These are phyloP conservation scores for Lepidonotus clava DNA, from an alignment of 2,888 invertebrate species.

Conservation along the genomic window DNA sequence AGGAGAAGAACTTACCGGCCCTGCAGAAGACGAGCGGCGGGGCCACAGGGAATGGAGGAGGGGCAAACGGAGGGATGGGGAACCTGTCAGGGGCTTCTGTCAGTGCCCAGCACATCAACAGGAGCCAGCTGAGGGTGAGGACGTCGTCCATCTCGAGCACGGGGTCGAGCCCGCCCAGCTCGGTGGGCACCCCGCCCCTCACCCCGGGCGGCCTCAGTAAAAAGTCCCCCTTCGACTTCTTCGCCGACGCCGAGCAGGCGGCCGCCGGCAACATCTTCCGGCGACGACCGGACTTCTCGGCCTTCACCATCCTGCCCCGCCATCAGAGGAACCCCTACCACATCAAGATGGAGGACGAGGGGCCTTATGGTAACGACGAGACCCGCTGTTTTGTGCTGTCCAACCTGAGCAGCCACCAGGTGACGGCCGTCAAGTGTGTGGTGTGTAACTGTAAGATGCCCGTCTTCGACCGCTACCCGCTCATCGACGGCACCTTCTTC, in stretches of 20 bases:
- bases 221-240: slow-evolving; percentile 60
- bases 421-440: slow-evolving; percentile 90
- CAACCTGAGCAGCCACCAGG: slow-evolving; percentile 94
- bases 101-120: slow-evolving; percentile 62
- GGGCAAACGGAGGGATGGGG: not conserved
- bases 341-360: slow-evolving; percentile 99
- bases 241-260: slow-evolving; percentile 65
- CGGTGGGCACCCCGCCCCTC: slow-evolving; percentile 83
- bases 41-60: slow-evolving; percentile 80
- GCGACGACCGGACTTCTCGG: slow-evolving; percentile 95
- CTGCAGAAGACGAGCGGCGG: slow-evolving; percentile 8
- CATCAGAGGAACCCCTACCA: slow-evolving; percentile 99
- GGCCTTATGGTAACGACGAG: slow-evolving; percentile 98
- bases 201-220: slow-evolving; percentile 71
- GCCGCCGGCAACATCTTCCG: slow-evolving; percentile 87
- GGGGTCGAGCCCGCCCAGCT: slow-evolving; percentile 83
- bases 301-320: slow-evolving; percentile 87
- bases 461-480: slow-evolving; percentile 96
- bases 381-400: slow-evolving; percentile 97
- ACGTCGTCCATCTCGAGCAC: slow-evolving; percentile 79
- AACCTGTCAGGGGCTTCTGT: not conserved
- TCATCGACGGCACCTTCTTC: slow-evolving; percentile 99
- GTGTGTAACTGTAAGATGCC: slow-evolving; percentile 91
- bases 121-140: slow-evolving; percentile 71
- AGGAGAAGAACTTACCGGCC: slow-evolving; percentile 37